Conservation (phyloP, 1,140 invertebrate species). For the Heliconius nattereri region DNA sequence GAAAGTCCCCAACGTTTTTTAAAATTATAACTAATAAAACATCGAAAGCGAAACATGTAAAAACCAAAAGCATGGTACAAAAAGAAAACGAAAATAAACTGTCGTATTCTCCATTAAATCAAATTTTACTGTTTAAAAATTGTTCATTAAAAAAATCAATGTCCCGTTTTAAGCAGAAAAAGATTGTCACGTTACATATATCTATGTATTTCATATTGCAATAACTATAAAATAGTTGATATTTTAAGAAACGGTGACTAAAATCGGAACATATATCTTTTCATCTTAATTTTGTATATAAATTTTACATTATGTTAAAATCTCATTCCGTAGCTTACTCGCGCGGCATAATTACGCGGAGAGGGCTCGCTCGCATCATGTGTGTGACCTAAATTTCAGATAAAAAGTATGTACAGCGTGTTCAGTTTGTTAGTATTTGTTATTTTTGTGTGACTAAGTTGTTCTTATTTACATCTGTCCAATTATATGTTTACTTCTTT, state of each 20-base stretch:
- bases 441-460: slow-evolving; percentile 7
- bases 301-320: slow-evolving; percentile 37
- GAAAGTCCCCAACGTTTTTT: no score
- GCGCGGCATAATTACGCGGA: slow-evolving; percentile 41
- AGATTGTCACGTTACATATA: no score
- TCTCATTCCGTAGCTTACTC: slow-evolving; percentile 36
- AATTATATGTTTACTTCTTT: not conserved
- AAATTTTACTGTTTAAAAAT: no score
- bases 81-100: no score
- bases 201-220: no score
- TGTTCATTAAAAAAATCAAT: no score
- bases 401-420: slow-evolving; percentile 28
- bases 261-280: not conserved
- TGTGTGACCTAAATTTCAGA: slow-evolving; percentile 41
- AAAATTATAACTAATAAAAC: no score
- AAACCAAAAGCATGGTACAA: no score
- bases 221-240: no score
- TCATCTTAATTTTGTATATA: slow-evolving; percentile 15
- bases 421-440: slow-evolving; percentile 15
- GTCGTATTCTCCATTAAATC: no score
- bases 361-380: slow-evolving; percentile 37
- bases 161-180: no score
- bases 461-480: not conserved
- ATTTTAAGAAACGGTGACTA: not conserved
- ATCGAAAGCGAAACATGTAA: no score